Conservation (phyloP, 2,797 vertebrate species). For the Pampus argenteus region DNA sequence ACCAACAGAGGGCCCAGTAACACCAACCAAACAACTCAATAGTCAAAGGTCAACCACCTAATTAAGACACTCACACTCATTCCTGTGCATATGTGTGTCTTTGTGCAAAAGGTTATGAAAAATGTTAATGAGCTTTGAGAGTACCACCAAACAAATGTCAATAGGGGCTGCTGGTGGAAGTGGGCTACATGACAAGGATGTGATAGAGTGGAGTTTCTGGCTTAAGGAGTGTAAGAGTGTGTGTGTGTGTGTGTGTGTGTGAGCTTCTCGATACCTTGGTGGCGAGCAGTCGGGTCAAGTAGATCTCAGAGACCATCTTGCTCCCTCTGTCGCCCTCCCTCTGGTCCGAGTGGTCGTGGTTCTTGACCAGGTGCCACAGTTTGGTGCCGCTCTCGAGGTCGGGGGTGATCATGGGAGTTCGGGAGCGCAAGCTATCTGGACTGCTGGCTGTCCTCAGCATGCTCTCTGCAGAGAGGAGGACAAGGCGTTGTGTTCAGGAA, state of each 20-base stretch:
- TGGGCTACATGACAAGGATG: slow-evolving; percentile 55
- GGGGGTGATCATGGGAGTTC: slow-evolving; percentile 97
- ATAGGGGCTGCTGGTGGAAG: slow-evolving; percentile 61
- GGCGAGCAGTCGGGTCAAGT: slow-evolving; percentile 94
- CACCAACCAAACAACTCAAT: slow-evolving; percentile 82
- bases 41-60: slow-evolving; percentile 86
- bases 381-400: slow-evolving; percentile 98
- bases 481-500: neutral
- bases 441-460: slow-evolving; percentile 98
- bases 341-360: slow-evolving; percentile 98
- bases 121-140: slow-evolving; percentile 85
- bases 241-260: neutral
- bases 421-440: slow-evolving; percentile 95
- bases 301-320: slow-evolving; percentile 99
- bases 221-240: neutral
- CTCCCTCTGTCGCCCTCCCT: slow-evolving; percentile 95
- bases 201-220: slow-evolving; percentile 20
- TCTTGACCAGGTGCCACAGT: slow-evolving; percentile 98
- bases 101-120: slow-evolving; percentile 82
- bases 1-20: slow-evolving; percentile 62
- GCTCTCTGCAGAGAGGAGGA: slow-evolving; percentile 87
- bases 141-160: slow-evolving; percentile 82
- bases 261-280: slow-evolving; percentile 88
- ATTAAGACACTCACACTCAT: slow-evolving; percentile 79
- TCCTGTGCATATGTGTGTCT: slow-evolving; percentile 72